Conservation (phyloP, 2,113 vertebrate species). For the Pangasianodon hypophthalmus region DNA sequence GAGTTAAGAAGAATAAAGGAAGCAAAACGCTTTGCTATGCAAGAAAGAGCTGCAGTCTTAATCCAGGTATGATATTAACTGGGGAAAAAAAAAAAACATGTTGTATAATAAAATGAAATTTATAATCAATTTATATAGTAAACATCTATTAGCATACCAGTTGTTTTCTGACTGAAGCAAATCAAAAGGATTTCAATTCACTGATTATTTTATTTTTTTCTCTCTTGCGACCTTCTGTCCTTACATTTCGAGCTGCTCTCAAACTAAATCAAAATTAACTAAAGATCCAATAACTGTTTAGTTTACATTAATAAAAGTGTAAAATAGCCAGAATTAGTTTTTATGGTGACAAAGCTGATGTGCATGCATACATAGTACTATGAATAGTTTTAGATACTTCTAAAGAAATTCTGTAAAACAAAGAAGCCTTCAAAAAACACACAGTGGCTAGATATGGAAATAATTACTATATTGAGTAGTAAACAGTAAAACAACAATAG, state of each 20-base stretch:
- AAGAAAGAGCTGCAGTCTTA: constrained; percentile 71
- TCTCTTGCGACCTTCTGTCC: not conserved
- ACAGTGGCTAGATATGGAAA: not conserved
- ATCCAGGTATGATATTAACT: constrained; percentile 79
- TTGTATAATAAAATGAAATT: not conserved
- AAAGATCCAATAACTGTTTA: too few species aligned
- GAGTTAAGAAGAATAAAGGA: constrained; percentile 67
- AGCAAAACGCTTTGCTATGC: constrained; percentile 65
- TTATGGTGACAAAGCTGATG: not conserved
- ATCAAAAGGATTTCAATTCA: not conserved
- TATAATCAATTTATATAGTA: not conserved
- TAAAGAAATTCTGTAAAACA: not conserved
- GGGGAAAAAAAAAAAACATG: not conserved
- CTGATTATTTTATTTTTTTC: not conserved
- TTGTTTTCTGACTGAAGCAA: not conserved
- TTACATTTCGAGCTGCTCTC: not conserved
- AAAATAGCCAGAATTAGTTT: not conserved
- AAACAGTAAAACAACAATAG: not conserved
- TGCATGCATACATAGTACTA: too few species aligned
- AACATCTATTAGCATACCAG: not conserved
- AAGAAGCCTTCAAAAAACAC: not conserved
- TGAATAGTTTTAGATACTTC: too few species aligned
- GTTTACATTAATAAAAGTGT: not conserved
- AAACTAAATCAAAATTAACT: not conserved
- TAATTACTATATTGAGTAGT: not conserved